Percentiles rank a stretch among this genome's conserved stretches.
These are phyloP conservation scores for Stichodactyla helianthus DNA, from an alignment of 64 coral and sea anemone species.

Conservation along the genomic window DNA sequence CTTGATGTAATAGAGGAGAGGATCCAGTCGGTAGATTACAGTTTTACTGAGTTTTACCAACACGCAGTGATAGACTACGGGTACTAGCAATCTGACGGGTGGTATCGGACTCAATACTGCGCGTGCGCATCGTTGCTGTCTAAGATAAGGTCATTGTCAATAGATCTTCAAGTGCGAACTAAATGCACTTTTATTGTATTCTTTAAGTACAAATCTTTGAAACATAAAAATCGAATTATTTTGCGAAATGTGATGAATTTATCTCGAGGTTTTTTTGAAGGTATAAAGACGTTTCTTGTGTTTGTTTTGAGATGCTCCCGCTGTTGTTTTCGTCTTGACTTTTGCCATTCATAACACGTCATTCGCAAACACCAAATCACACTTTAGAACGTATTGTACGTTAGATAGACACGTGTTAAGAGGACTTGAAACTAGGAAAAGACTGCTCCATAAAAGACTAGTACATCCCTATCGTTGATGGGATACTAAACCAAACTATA, in stretches of 20 bases:
- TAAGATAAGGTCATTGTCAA: conserved; percentile 8
- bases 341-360: conserved; percentile 9
- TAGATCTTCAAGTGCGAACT: neutral
- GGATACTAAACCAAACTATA: neutral
- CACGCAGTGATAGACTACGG: neutral
- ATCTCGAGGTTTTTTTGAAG: neutral
- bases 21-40: neutral
- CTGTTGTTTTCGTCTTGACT: conserved; percentile 1
- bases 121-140: neutral
- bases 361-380: neutral
- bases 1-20: conserved; percentile 17
- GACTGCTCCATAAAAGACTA: neutral
- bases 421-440: neutral
- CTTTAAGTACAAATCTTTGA: neutral
- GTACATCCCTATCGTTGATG: neutral
- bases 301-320: neutral
- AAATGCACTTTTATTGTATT: neutral
- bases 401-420: neutral
- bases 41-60: conserved; percentile 12
- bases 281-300: neutral
- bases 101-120: neutral
- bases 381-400: neutral
- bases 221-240: neutral
- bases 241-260: neutral
- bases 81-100: conserved; percentile 19